Evolutionary conservation across 2,113 vertebrate species (phyloP).

Genomic region (Alligator mississippiensis): DNA sequence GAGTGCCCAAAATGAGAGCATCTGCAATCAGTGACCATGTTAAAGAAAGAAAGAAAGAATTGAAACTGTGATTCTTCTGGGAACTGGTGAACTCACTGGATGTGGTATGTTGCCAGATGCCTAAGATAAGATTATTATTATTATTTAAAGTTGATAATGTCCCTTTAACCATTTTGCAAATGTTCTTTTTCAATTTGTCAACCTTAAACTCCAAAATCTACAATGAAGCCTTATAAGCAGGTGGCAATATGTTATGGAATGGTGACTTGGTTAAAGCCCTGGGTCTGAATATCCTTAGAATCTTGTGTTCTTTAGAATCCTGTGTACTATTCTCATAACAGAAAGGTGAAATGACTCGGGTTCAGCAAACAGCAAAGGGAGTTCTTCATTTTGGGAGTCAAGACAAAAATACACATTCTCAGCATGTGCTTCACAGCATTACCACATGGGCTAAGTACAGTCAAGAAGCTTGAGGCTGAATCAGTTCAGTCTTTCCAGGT

Average conservation of each 20-base stretch:
- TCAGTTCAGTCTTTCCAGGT: too few species aligned
- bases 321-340: neutral
- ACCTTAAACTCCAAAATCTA: neutral
- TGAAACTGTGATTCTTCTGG: neutral
- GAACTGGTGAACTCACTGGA: neutral
- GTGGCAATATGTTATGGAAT: neutral
- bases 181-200: neutral
- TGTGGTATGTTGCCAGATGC: neutral
- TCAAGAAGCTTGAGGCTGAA: too few species aligned
- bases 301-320: neutral
- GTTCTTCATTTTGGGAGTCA: neutral
- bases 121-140: neutral
- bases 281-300: neutral
- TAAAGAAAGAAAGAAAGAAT: neutral
- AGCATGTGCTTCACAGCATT: accelerated
- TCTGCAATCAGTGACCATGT: neutral
- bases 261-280: neutral
- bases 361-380: neutral
- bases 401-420: neutral
- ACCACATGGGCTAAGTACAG: neutral
- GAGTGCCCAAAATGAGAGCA: neutral
- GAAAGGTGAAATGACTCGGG: neutral
- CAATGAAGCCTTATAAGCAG: neutral
- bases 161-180: neutral
- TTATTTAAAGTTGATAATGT: neutral